Conservation (phyloP, 2,113 vertebrate genomes). For the Xenopus tropicalis region UCB_Xtro_10.0 CM004449.2:17303501-17304000, state of each 20-base stretch:
- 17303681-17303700: no score
- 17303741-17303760: slow-evolving; percentile 4
- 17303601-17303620: no score
- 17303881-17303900: slow-evolving; percentile 39
- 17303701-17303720: slow-evolving; percentile 4
- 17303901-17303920: slow-evolving; percentile 40
- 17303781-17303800: slow-evolving; percentile 5
- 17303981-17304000: slow-evolving; percentile 14
- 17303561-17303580: no score
- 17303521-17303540: no score
- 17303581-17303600: no score
- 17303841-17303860: slow-evolving; percentile 34
- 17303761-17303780: neutral
- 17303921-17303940: slow-evolving; percentile 39
- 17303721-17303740: slow-evolving; percentile 8
- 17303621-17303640: no score
- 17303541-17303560: no score
- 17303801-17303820: slow-evolving; percentile 14
- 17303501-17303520: no score
- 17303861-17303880: slow-evolving; percentile 38
- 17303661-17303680: no score
- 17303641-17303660: no score
- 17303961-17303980: slow-evolving; percentile 36
- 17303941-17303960: slow-evolving; percentile 32
- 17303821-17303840: slow-evolving; percentile 3